Percentiles rank a stretch among this genome's conserved stretches.
phyloP scores from a whole-genome alignment of 2,113 vertebrate genomes.

The Thunnus maccoyii region DNA sequence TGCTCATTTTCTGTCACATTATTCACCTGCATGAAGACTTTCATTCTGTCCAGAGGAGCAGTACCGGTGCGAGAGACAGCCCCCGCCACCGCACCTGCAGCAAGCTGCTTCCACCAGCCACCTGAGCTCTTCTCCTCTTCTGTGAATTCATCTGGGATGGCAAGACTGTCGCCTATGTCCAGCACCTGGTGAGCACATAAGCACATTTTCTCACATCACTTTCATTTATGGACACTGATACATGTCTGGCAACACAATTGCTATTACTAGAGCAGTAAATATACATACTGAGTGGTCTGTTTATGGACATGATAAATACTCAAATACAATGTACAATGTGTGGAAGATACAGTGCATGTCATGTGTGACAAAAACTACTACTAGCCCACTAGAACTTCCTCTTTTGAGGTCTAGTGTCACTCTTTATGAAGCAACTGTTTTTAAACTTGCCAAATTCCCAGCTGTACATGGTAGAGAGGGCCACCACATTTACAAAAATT shows the following conservation, averaged over 20 bases:
- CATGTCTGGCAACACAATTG: background rate
- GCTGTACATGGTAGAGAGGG: background rate
- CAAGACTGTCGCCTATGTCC: conserved; percentile 94
- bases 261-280: background rate
- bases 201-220: background rate
- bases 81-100: conserved; percentile 90
- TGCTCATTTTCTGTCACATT: background rate
- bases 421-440: background rate
- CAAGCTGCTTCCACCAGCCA: conserved; percentile 94
- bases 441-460: background rate
- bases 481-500: conserved; percentile 40
- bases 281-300: background rate
- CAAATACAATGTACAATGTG: too few species aligned
- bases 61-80: conserved; percentile 94
- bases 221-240: background rate
- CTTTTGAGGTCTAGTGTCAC: conserved; percentile 33
- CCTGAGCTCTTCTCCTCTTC: conserved; percentile 93
- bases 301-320: background rate
- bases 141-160: conserved; percentile 95
- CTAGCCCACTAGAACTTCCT: conserved; percentile 32
- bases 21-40: conserved; percentile 96
- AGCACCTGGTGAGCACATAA: conserved; percentile 85
- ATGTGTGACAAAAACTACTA: background rate
- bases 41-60: conserved; percentile 93
- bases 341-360: background rate